These are phyloP conservation scores for Callithrix jacchus DNA, from an alignment of 2,113 vertebrate genomes.

Conservation along the genomic window DNA sequence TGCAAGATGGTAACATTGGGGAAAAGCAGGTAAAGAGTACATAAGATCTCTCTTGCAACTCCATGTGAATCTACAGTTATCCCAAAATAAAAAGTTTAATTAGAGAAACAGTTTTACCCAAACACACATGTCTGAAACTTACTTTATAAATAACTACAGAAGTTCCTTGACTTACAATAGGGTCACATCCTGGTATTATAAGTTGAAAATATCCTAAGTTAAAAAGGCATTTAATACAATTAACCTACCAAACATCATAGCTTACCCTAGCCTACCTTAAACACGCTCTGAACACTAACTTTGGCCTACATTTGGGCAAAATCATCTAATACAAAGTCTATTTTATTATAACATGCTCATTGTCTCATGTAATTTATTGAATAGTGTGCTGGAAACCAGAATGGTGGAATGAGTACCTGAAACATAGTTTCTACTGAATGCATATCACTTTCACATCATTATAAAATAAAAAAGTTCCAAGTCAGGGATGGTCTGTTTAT, in stretches of 20 bases:
- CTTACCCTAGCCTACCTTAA: neutral
- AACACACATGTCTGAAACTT: neutral
- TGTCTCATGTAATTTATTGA: neutral
- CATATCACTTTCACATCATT: neutral
- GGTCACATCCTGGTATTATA: neutral
- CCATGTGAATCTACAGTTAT: neutral
- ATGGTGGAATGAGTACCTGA: neutral
- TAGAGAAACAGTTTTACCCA: conserved; percentile 1
- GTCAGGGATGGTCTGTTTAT: neutral
- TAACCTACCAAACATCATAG: neutral
- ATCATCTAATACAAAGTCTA: neutral
- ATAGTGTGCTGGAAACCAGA: neutral
- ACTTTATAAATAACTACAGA: neutral
- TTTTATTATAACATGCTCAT: neutral
- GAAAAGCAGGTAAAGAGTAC: neutral
- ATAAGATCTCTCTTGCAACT: neutral
- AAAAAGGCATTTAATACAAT: neutral
- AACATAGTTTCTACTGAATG: neutral
- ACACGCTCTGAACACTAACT: neutral
- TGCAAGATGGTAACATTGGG: neutral
- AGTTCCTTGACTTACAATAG: neutral
- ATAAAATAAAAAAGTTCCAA: neutral
- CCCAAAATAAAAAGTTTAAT: neutral
- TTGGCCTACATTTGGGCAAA: neutral
- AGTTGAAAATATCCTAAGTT: neutral